phyloP scores from a whole-genome alignment of 2,113 vertebrate species.

The Synodontis membranacea region DNA sequence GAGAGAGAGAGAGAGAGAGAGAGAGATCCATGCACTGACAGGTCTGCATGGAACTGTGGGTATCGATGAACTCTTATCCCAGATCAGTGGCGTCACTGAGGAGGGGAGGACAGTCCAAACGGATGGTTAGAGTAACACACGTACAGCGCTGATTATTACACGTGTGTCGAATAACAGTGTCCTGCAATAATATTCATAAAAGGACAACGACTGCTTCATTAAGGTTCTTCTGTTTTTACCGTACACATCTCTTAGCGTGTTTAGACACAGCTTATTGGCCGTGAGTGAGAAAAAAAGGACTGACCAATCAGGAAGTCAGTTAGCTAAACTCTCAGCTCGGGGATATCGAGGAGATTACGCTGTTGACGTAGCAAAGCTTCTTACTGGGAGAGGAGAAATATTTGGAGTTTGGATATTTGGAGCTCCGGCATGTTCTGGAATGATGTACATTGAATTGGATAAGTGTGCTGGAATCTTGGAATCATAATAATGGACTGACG shows the following conservation, averaged over 20 bases:
- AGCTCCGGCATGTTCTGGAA: not conserved
- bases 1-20: slow-evolving; percentile 23
- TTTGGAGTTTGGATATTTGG: not conserved
- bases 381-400: not conserved
- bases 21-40: not conserved
- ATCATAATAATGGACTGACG: too few relatives aligned
- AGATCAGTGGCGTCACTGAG: not conserved
- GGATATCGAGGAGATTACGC: not conserved
- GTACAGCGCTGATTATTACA: not conserved
- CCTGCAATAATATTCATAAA: not conserved
- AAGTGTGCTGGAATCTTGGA: not conserved
- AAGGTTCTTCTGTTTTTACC: not conserved
- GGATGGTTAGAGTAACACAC: not conserved
- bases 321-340: not conserved
- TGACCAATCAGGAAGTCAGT: not conserved
- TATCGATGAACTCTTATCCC: not conserved
- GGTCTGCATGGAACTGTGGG: not conserved
- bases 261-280: not conserved
- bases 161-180: not conserved
- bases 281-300: not conserved
- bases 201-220: not conserved
- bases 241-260: not conserved
- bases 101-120: not conserved
- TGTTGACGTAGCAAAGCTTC: not conserved
- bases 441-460: not conserved